Evolutionary conservation across 2,888 invertebrate species (phyloP).

Genomic region (Zootermopsis nevadensis): DNA sequence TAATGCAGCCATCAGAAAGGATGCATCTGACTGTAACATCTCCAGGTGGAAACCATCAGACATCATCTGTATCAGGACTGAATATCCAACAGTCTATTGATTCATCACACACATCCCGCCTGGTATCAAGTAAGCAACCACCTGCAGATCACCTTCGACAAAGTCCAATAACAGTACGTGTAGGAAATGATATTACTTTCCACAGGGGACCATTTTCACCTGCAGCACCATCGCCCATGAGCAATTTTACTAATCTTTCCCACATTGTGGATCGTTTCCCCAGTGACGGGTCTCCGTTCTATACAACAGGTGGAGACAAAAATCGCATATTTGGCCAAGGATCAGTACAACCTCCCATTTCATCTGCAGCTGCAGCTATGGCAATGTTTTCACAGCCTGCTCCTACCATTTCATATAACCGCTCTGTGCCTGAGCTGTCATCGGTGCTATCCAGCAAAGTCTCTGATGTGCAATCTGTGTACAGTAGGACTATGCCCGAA

Average conservation of each 20-base stretch:
- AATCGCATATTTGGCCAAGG: conserved; percentile 23
- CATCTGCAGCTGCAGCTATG: conserved; percentile 44
- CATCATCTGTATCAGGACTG: background rate
- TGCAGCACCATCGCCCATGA: conserved; percentile 60
- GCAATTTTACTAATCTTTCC: conserved; percentile 69
- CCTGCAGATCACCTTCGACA: conserved; percentile 17
- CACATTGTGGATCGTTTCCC: conserved; percentile 72
- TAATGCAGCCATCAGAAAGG: conserved; percentile 6
- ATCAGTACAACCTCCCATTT: conserved; percentile 39
- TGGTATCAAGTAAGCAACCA: background rate
- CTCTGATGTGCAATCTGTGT: conserved; percentile 36
- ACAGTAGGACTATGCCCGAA: conserved; percentile 42
- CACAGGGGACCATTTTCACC: conserved; percentile 51
- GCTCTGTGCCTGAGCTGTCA: conserved; percentile 36
- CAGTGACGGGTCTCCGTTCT: conserved; percentile 63
- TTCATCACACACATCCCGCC: background rate
- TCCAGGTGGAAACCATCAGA: background rate
- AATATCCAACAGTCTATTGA: background rate
- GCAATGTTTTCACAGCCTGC: conserved; percentile 48
- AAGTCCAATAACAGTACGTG: background rate
- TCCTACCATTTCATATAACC: conserved; percentile 43
- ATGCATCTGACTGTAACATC: background rate
- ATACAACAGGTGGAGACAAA: conserved; percentile 28
- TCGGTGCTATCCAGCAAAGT: conserved; percentile 44
- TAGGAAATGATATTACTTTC: conserved; percentile 42